phyloP scores from a whole-genome alignment of 1,140 invertebrate genomes.

The Formica selysi region DNA sequence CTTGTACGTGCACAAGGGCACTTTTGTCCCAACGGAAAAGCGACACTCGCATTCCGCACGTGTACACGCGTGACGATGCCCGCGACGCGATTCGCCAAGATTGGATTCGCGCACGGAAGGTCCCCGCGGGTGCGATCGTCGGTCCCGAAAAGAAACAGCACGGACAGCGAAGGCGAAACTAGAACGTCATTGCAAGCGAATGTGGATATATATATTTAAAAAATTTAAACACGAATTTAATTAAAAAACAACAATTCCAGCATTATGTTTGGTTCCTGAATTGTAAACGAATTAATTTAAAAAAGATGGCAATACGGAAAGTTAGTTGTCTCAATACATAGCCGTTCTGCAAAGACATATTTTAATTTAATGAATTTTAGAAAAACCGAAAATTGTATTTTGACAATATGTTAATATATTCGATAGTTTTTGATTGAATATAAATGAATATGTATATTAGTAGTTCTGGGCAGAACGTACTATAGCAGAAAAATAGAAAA shows the following conservation, averaged over 20 bases:
- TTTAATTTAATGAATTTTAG: too few species aligned
- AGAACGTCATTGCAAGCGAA: neutral
- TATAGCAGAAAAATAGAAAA: neutral
- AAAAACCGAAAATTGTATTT: too few species aligned
- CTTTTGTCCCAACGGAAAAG: conserved; percentile 49
- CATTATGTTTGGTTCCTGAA: too few species aligned
- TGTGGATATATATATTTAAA: neutral
- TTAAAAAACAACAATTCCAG: too few species aligned
- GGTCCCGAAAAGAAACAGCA: neutral
- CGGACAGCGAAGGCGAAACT: too few species aligned
- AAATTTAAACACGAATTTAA: too few species aligned
- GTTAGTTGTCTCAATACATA: too few species aligned
- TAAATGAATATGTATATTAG: neutral
- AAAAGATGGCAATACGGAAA: too few species aligned
- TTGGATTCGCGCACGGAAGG: conserved; percentile 47
- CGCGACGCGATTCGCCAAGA: conserved; percentile 34
- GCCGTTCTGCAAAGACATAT: too few species aligned
- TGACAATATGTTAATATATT: too few species aligned
- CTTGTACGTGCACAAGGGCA: conserved; percentile 66
- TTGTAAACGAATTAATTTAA: too few species aligned
- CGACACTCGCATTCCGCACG: conserved; percentile 7
- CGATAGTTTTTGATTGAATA: too few species aligned
- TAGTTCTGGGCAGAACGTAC: neutral
- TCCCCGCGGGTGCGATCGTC: conserved; percentile 18
- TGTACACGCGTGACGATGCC: conserved; percentile 1